Base-by-base conservation (phyloP, 2,113 vertebrate species). In the Eulemur rufifrons region DNA sequence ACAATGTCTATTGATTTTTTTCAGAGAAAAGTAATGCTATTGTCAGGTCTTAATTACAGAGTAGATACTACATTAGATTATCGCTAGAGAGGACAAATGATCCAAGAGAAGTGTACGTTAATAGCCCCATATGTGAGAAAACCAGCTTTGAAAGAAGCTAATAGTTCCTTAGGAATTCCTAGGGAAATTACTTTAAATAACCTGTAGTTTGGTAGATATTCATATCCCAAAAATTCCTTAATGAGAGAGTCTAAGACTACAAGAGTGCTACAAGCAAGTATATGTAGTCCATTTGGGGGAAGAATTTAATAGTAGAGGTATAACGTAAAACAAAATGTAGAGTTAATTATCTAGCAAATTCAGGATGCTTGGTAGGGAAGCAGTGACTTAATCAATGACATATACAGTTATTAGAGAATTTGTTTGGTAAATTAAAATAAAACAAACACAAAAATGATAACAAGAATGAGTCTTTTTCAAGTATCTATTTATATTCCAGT, bases 31-130 rank as follows among this genome's bases (percentile, higher is more conserved):
- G 32, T 9, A 83, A 94, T 97, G n/a, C 32, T 94, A 66, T 10
- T 20, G 27, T 84, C 17, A 74, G 84, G 66, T 94, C 25, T 96
- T 95, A 50, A 95, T 97, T 97, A 83, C 47, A 12, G 42, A 91
- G 77, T 64, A 68, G 34, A 86, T 85, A 69, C 12, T 34, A 17
- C 77, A 91, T 84, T 34, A 88, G 47, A 63, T 96, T 27, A 71
- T 83, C 89, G 87, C 34, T 59, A 71, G 71, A 93, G 34, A 94
- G 47, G 59, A 88, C 37, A 84, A 78, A 18, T 96, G 85, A 87
- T 94, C 9, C 68, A 91, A 86, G 54, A 76, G 27, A 63, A 84
- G 23, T 54, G n/a, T 73, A 94, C 1, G 32, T 56, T 93, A 94
- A 34, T 73, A n/a, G 7, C 6, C 11, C 45, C 4, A 20, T 17